phyloP scores from a whole-genome alignment of 2,888 invertebrate genomes.

The Nasonovia ribisnigri region DNA sequence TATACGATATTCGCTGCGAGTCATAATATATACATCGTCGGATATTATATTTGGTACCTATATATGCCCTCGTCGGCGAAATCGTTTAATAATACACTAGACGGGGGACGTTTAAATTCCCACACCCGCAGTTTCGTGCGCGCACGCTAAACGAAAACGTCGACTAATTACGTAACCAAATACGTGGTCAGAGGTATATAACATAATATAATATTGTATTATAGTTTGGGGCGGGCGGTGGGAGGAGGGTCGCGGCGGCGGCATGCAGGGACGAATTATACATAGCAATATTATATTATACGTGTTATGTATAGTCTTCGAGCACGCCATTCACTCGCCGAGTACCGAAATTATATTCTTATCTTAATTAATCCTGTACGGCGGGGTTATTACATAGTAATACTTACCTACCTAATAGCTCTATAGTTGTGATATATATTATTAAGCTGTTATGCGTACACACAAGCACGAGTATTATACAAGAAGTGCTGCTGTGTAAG shows the following conservation, averaged over 20 bases:
- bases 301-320: neutral
- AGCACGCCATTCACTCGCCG: neutral
- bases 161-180: conserved; percentile 47
- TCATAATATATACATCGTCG: neutral
- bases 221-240: neutral
- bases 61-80: neutral
- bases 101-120: conserved; percentile 42
- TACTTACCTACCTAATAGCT: neutral
- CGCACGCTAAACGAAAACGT: conserved; percentile 39
- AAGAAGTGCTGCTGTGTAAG: neutral
- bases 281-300: neutral
- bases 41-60: neutral
- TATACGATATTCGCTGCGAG: neutral
- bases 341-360: neutral
- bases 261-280: neutral
- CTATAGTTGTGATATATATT: neutral
- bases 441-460: neutral
- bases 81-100: conserved; percentile 28
- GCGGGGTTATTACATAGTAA: neutral
- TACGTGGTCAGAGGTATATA: neutral
- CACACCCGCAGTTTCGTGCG: conserved; percentile 13
- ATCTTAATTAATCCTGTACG: conserved; percentile 36
- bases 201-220: neutral
- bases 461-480: neutral
- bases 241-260: neutral